A percentile compares a stretch with the other conserved stretches of the same genome.
These are phyloP conservation scores for Sinosuthora webbiana DNA, from an alignment of 2,113 vertebrate genomes.

Conservation along the genomic window DNA sequence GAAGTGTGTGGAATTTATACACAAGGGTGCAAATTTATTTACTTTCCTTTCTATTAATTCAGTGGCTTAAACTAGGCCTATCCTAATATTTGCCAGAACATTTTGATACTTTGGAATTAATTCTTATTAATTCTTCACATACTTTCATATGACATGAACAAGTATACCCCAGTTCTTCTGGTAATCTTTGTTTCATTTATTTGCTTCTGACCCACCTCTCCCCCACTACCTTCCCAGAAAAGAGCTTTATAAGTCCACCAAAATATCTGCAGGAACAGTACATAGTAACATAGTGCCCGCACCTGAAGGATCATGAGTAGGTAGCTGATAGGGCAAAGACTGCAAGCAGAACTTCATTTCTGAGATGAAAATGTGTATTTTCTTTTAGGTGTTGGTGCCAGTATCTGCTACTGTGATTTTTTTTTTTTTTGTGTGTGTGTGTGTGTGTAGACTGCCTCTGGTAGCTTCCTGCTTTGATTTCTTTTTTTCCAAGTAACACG, in stretches of 20 bases:
- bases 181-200: neutral
- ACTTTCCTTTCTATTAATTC: neutral
- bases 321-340: neutral
- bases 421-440: neutral
- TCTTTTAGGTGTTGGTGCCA: neutral
- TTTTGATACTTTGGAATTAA: neutral
- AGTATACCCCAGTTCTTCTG: neutral
- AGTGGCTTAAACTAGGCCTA: neutral
- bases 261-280: neutral
- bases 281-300: neutral
- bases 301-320: neutral
- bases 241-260: neutral
- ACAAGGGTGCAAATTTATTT: neutral
- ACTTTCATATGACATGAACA: neutral
- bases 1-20: neutral
- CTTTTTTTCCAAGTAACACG: neutral
- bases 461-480: neutral
- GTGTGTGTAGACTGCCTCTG: neutral
- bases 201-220: neutral
- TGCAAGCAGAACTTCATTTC: neutral
- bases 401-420: neutral
- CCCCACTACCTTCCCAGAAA: neutral
- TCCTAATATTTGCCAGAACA: neutral
- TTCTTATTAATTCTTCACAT: neutral
- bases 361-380: neutral